Evolutionary conservation across 2,888 invertebrate genomes (phyloP).

Genomic region (Stenchaetothrips biformis): DNA sequence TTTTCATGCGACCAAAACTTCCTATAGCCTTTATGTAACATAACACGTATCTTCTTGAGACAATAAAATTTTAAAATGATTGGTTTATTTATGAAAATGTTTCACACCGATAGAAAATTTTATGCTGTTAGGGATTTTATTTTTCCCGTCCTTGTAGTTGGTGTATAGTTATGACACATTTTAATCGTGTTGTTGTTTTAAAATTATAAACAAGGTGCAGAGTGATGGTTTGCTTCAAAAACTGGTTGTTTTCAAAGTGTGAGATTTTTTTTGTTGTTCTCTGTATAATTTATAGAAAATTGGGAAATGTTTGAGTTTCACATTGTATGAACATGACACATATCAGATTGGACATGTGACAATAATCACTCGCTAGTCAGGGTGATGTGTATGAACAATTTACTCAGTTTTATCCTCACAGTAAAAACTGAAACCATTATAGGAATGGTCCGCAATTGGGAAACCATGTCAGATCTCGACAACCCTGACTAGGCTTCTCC

Average conservation of each 20-base stretch:
- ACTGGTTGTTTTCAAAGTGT: no score
- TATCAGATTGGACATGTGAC: neutral
- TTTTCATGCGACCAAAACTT: conserved; percentile 9
- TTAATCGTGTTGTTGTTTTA: conserved; percentile 27
- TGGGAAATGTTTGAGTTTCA: no score
- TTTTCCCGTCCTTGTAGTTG: conserved; percentile 26
- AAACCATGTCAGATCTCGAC: no score
- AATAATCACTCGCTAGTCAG: neutral
- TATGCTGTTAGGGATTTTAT: conserved; percentile 26
- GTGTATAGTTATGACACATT: conserved; percentile 25
- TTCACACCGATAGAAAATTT: conserved; percentile 12
- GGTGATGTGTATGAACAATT: neutral
- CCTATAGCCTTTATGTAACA: conserved; percentile 1
- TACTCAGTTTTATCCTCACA: no score
- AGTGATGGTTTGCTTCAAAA: neutral
- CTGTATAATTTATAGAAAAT: no score
- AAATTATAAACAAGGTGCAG: conserved; percentile 24
- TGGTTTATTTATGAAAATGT: conserved; percentile 11
- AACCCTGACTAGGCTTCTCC: neutral
- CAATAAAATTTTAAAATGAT: conserved; percentile 11
- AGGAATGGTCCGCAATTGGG: no score
- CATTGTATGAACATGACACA: neutral
- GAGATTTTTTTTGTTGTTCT: no score
- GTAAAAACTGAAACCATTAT: no score
- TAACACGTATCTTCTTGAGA: conserved; percentile 3